Percentiles rank a stretch among this genome's conserved stretches.
Evolutionary conservation across 2,797 vertebrate species (phyloP).

Genomic region (Rhynchonycteris naso): DNA sequence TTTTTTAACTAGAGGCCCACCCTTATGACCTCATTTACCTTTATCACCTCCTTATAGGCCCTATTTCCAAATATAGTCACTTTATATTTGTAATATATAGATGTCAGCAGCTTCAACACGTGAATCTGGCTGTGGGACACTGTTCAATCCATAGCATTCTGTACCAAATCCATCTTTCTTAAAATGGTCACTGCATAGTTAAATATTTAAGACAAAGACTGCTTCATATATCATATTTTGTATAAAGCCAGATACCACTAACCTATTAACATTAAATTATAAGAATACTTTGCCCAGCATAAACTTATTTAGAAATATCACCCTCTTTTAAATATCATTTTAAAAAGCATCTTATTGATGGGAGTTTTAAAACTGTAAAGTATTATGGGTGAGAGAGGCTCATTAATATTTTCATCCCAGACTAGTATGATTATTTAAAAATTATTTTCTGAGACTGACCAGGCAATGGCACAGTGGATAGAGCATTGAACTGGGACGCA

Average conservation of each 20-base stretch:
- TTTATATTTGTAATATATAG: too few relatives aligned
- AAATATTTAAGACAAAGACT: background rate
- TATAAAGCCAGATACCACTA: background rate
- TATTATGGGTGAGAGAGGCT: background rate
- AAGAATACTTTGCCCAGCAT: background rate
- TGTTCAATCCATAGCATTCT: too few relatives aligned
- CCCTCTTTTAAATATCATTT: background rate
- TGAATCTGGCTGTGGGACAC: too few relatives aligned
- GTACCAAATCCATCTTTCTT: background rate
- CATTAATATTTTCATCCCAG: background rate
- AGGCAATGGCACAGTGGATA: too few relatives aligned
- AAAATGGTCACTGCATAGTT: background rate
- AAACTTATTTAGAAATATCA: constrained; percentile 20
- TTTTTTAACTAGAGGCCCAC: too few relatives aligned
- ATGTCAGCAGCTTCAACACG: too few relatives aligned
- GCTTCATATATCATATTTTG: background rate
- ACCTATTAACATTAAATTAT: background rate
- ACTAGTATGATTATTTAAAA: background rate
- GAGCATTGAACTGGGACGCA: too few relatives aligned
- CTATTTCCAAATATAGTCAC: too few relatives aligned
- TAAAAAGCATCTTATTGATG: background rate
- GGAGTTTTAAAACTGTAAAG: background rate
- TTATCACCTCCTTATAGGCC: too few relatives aligned
- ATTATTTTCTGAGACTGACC: background rate
- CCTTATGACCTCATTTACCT: too few relatives aligned